phyloP scores from a whole-genome alignment of 2,888 invertebrate genomes.

The Acrocyrtus sp. region DNA sequence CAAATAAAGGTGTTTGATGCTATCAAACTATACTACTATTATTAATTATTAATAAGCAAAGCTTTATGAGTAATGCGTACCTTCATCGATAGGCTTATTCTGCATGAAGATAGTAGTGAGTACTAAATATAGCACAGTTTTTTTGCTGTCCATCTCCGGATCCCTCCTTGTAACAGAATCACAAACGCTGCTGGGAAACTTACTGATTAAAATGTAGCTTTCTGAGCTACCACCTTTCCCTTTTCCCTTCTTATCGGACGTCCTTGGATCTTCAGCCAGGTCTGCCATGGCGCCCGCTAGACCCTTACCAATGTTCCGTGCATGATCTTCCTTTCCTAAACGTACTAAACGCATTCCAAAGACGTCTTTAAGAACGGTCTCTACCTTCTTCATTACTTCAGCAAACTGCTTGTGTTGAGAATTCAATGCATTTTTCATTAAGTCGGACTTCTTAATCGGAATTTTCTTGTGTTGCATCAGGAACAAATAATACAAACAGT shows the following conservation, averaged over 20 bases:
- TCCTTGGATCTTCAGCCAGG: neutral
- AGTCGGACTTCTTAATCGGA: conserved; percentile 57
- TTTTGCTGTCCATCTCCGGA: conserved; percentile 43
- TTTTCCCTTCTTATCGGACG: conserved; percentile 1
- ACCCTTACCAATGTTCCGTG: neutral
- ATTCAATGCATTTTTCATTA: conserved; percentile 59
- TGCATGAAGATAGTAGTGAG: conserved; percentile 56
- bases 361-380: conserved; percentile 43
- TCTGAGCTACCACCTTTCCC: conserved; percentile 4
- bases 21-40: too few species aligned
- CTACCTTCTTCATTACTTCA: conserved; percentile 50
- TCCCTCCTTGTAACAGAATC: conserved; percentile 44
- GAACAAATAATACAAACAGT: conserved; percentile 54
- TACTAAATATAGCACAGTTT: conserved; percentile 48
- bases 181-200: conserved; percentile 46
- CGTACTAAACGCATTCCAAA: conserved; percentile 58
- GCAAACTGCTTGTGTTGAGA: conserved; percentile 49
- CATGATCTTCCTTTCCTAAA: conserved; percentile 38
- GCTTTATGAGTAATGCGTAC: too few species aligned
- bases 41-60: too few species aligned
- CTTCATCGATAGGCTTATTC: conserved; percentile 57
- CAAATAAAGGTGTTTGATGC: too few species aligned
- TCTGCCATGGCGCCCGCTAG: neutral
- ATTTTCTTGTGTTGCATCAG: conserved; percentile 56
- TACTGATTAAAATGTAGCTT: conserved; percentile 54